Percentiles rank a stretch among this genome's conserved stretches.
Evolutionary conservation across 2,888 invertebrate species (phyloP).

Genomic region (Pristionchus entomophagus): DNA sequence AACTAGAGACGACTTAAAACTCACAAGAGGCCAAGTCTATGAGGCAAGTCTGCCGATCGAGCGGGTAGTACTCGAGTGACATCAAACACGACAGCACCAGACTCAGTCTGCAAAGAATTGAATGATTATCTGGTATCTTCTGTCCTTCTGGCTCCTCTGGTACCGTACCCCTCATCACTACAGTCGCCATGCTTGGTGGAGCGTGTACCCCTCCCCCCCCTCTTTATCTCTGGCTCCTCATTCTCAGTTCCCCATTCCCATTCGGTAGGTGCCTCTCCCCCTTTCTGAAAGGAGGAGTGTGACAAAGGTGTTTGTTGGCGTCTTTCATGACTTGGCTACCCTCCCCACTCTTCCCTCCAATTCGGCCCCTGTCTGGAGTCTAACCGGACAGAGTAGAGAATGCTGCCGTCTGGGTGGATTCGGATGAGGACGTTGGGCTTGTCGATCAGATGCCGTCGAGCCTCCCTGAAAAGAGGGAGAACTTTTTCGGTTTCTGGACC

Average conservation of each 20-base stretch:
- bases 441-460: conserved; percentile 81
- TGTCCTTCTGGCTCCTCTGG: neutral
- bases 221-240: neutral
- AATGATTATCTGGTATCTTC: neutral
- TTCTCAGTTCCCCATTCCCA: too few species aligned
- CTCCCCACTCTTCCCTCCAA: neutral
- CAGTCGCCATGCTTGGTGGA: neutral
- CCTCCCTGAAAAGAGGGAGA: conserved; percentile 82
- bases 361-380: neutral
- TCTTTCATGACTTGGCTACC: neutral
- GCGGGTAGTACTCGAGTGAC: conserved; percentile 95
- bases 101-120: conserved; percentile 84
- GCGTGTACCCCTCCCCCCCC: neutral
- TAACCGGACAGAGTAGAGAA: conserved; percentile 65
- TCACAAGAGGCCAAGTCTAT: conserved; percentile 91
- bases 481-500: too few species aligned
- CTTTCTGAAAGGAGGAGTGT: neutral
- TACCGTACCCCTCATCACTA: neutral
- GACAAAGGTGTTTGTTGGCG: conserved; percentile 25
- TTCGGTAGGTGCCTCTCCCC: neutral
- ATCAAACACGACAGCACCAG: conserved; percentile 96
- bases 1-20: conserved; percentile 50
- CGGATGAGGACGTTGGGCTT: conserved; percentile 89
- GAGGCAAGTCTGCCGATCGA: conserved; percentile 95
- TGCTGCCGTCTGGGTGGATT: conserved; percentile 82